Percentiles rank a stretch among this genome's conserved stretches.
These are phyloP conservation scores for Meandrina meandrites DNA, from an alignment of 92 coral and sea anemone species.

Conservation along the genomic window DNA sequence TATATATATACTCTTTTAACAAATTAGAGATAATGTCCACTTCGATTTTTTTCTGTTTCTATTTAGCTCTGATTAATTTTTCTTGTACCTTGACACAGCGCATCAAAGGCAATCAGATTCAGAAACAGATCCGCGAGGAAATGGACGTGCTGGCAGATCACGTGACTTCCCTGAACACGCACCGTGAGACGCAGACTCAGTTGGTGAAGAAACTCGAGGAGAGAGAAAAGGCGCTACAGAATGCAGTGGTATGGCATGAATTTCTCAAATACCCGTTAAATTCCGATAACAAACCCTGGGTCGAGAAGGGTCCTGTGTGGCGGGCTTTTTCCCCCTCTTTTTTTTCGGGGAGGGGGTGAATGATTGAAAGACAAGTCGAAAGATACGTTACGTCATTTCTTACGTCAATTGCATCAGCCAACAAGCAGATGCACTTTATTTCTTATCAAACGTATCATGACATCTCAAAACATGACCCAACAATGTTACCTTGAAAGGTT, in stretches of 20 bases:
- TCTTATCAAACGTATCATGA: too few species aligned
- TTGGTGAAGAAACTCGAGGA: conserved; percentile 88
- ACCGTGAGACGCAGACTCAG: conserved; percentile 92
- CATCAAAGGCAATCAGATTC: conserved; percentile 94
- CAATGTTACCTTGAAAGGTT: too few species aligned
- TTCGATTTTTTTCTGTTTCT: not conserved
- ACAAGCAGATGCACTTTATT: too few species aligned
- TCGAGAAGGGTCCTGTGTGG: too few species aligned
- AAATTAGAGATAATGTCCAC: not conserved
- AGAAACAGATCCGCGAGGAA: conserved; percentile 95
- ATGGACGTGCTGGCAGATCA: conserved; percentile 96
- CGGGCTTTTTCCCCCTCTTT: too few species aligned
- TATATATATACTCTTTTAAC: too few species aligned
- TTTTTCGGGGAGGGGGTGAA: too few species aligned
- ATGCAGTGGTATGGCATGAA: conserved; percentile 73
- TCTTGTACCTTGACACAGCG: conserved; percentile 56
- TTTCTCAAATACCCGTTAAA: not conserved
- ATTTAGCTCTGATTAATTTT: not conserved
- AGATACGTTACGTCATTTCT: too few species aligned
- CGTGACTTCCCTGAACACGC: conserved; percentile 88
- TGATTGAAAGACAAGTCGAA: too few species aligned
- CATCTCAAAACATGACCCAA: too few species aligned
- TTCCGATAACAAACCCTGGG: too few species aligned
- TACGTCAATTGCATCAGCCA: too few species aligned
- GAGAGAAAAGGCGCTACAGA: conserved; percentile 84